Conservation (phyloP, 2,113 vertebrate genomes). For the Pollimyrus isidori region DNA sequence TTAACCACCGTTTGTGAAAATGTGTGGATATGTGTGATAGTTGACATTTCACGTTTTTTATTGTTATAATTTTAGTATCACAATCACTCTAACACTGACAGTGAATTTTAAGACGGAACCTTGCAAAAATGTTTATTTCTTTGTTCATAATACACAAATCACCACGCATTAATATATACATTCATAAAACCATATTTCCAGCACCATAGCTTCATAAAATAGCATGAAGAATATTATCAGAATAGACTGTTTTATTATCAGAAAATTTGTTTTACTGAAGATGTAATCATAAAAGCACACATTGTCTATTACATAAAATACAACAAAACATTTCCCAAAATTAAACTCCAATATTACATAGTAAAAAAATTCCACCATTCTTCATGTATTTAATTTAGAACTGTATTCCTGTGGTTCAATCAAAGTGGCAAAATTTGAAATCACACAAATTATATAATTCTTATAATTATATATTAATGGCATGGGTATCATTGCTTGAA, state of each 20-base stretch:
- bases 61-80: not conserved
- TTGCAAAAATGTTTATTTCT: not conserved
- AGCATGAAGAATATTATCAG: not conserved
- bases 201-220: not conserved
- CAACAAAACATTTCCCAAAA: not conserved
- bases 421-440: not conserved
- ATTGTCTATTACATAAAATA: not conserved
- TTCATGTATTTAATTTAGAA: not conserved
- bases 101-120: not conserved
- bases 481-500: not conserved
- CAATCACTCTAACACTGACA: not conserved
- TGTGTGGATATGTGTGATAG: not conserved
- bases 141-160: not conserved
- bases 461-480: not conserved
- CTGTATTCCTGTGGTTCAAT: not conserved
- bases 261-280: not conserved
- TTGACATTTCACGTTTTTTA: not conserved
- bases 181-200: not conserved
- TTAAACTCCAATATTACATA: not conserved
- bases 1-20: not conserved
- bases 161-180: not conserved
- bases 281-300: not conserved
- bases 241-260: not conserved
- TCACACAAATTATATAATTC: not conserved
- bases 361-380: not conserved